Base-by-base conservation (phyloP, 2,888 invertebrate species). In the Coenonympha arcania region DNA sequence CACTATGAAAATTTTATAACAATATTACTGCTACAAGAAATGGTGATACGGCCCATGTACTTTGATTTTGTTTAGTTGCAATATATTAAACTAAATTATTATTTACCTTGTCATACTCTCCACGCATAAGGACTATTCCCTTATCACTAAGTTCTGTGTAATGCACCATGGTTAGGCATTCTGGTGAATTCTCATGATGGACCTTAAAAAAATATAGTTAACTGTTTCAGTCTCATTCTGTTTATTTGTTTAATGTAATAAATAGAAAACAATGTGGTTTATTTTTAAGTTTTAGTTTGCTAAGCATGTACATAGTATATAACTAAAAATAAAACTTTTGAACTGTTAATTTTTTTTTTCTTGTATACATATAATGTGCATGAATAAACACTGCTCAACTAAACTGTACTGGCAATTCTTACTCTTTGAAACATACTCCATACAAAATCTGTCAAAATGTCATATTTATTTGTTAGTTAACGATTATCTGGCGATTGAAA, bases 131-230 rank as follows among this genome's bases (percentile, higher is more conserved):
- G 8, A 96, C 89, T 33, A 95, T 84, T 3, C 90, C 92, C 70
- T 94, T 94, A 34, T 88, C 87, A 5, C 88, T 84, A 2, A 94
- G 84, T 68, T 96, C 95, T 0, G 90, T 89, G 64, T 93, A 96
- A 73, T 95, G 93, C 1, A 90, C 88, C 66, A 95, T 85, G 1
- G 92, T 93, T 19, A 96, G 83, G 69, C 95, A 95, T 73, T 95
- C 95, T 0, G 95, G 95, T 0, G 95, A 93, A 79, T 95, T 95
- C 76, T 95, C 95, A 66, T 93, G 92, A 66, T 95, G 94, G 1
- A 93, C 90, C 90, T 91, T 2, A 58, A 55, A 16, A 58, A 54
- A 19, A 30, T 16, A 6, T 26, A 18, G 15, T 8, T 26, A n/a
- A 9, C 11, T 9, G 11, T 13, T 8, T 4, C 6, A 31, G 31